Conservation (phyloP, 2,797 vertebrate genomes). For the Argya squamiceps region DNA sequence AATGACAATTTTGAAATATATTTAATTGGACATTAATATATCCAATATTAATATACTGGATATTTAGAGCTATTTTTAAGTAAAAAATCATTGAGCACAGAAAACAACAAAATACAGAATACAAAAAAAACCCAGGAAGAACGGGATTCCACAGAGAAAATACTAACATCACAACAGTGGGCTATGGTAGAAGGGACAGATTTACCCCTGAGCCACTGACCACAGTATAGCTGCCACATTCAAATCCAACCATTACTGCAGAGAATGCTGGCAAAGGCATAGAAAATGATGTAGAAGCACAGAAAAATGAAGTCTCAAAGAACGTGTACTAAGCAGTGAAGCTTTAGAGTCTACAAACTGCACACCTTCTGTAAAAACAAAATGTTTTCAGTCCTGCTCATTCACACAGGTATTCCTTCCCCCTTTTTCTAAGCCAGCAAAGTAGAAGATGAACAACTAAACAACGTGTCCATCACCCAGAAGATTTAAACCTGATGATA, state of each 20-base stretch:
- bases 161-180: fast-evolving
- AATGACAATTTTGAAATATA: not conserved
- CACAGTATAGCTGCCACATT: not conserved
- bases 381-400: not conserved
- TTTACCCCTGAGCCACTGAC: not conserved
- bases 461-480: not conserved
- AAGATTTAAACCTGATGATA: not conserved
- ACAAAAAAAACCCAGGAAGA: not conserved
- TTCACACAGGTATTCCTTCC: not conserved
- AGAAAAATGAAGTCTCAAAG: not conserved
- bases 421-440: not conserved
- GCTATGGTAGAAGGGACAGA: not conserved
- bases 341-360: not conserved
- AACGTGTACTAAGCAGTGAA: not conserved
- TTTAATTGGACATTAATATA: not conserved
- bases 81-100: not conserved
- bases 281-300: not conserved
- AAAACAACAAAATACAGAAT: not conserved
- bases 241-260: not conserved
- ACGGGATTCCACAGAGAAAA: not conserved
- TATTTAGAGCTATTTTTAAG: not conserved
- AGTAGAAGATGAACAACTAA: not conserved
- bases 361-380: fast-evolving
- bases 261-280: not conserved
- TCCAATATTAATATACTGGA: not conserved